phyloP scores from a whole-genome alignment of 2,888 invertebrate genomes.

The Ornithoptera alexandrae region DNA sequence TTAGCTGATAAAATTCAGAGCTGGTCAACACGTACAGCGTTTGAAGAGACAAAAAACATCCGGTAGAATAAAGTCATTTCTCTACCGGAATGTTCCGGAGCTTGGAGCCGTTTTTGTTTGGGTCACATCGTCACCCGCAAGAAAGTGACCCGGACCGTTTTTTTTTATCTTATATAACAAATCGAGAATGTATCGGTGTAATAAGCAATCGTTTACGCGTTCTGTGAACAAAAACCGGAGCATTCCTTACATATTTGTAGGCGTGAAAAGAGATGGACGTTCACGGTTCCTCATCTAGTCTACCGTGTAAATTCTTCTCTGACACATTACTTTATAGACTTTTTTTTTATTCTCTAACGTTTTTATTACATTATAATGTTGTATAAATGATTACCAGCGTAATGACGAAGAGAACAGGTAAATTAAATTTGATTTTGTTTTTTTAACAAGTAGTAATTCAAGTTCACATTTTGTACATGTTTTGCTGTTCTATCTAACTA shows the following conservation, averaged over 20 bases:
- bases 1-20: neutral
- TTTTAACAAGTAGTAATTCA: no score
- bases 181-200: constrained; percentile 56
- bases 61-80: constrained; percentile 12
- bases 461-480: no score
- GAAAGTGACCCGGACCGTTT: constrained; percentile 28
- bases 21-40: neutral
- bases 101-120: constrained; percentile 7
- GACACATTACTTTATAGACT: constrained; percentile 34
- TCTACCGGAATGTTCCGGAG: constrained; percentile 5
- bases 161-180: constrained; percentile 48
- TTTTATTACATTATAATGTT: neutral
- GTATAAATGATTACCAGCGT: neutral
- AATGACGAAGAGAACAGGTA: neutral
- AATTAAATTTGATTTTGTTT: no score
- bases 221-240: constrained; percentile 55
- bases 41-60: constrained; percentile 2
- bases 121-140: constrained; percentile 22
- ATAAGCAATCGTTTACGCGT: constrained; percentile 52
- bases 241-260: constrained; percentile 63
- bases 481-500: no score
- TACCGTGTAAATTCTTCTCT: constrained; percentile 63
- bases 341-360: constrained; percentile 25
- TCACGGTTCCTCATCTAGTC: constrained; percentile 56
- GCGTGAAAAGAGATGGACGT: constrained; percentile 56